A percentile compares a stretch with the other conserved stretches of the same genome.
Evolutionary conservation across 35 echinoderm and acorn worm genomes (phyloP).

Genomic region (Chiridota heheva): DNA sequence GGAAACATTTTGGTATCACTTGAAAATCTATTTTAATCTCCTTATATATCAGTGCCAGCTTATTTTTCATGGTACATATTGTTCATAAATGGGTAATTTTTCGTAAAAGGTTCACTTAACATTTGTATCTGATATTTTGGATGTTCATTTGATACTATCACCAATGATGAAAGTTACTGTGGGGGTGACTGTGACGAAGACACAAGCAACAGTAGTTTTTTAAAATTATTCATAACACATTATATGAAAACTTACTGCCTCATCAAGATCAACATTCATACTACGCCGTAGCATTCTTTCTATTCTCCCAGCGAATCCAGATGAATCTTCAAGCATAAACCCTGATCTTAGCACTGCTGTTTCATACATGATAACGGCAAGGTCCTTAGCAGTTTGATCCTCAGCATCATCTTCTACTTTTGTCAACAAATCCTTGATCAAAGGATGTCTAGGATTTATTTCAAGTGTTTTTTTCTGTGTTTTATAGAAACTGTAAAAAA

Average conservation of each 20-base stretch:
- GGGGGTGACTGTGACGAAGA: background rate
- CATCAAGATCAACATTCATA: conserved; percentile 85
- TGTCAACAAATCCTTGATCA: conserved; percentile 72
- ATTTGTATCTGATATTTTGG: background rate
- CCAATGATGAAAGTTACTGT: background rate
- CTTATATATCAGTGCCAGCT: too few relatives aligned
- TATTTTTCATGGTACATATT: background rate
- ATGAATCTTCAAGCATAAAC: conserved; percentile 71
- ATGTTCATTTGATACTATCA: background rate
- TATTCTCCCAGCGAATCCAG: conserved; percentile 78
- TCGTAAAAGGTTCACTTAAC: background rate
- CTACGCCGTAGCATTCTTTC: conserved; percentile 89
- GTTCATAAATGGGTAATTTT: background rate
- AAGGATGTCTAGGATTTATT: conserved; percentile 87
- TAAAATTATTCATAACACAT: background rate
- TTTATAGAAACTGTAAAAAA: conserved; percentile 77
- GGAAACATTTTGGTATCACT: too few relatives aligned
- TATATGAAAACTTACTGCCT: conserved; percentile 50
- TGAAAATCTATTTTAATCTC: too few relatives aligned
- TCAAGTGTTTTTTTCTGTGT: conserved; percentile 95
- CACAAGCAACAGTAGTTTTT: background rate
- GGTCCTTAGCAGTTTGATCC: conserved; percentile 77
- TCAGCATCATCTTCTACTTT: conserved; percentile 82
- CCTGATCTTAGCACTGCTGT: conserved; percentile 92
- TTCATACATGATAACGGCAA: conserved; percentile 91